A percentile compares a stretch with the other conserved stretches of the same genome.
phyloP scores from a whole-genome alignment of 2,113 vertebrate species.

The Coracopsis vasa region DNA sequence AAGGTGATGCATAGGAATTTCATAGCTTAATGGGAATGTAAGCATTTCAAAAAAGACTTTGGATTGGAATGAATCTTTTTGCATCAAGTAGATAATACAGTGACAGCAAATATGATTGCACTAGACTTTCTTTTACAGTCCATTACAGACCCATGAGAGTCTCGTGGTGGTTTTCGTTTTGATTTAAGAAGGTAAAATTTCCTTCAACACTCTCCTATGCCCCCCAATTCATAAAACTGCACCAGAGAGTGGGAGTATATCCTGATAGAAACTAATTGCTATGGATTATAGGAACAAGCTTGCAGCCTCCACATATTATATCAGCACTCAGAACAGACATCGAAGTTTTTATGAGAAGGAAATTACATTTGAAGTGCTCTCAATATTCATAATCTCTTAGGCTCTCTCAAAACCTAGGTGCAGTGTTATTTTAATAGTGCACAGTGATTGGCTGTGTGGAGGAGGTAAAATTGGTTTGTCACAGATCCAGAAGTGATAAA shows the following conservation, averaged over 20 bases:
- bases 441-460: neutral
- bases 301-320: slow-evolving; percentile 47
- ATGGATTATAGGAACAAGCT: slow-evolving; percentile 46
- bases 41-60: neutral
- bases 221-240: neutral
- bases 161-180: neutral
- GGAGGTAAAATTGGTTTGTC: slow-evolving; percentile 50
- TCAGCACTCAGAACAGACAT: slow-evolving; percentile 31
- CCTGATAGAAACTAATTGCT: slow-evolving; percentile 47
- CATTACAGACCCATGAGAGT: neutral
- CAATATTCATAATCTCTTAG: slow-evolving; percentile 35
- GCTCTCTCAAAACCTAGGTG: neutral
- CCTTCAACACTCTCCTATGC: neutral
- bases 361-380: slow-evolving; percentile 40
- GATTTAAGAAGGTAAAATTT: slow-evolving; percentile 2
- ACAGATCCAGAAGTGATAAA: slow-evolving; percentile 37
- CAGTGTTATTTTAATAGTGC: slow-evolving; percentile 4
- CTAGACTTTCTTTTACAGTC: neutral
- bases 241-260: slow-evolving; percentile 41
- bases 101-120: neutral
- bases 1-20: neutral
- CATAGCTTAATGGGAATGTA: neutral
- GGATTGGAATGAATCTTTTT: neutral
- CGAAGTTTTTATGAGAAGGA: slow-evolving; percentile 30
- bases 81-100: neutral